Evolutionary conservation across 2,797 vertebrate species (phyloP), one percentile per base, ranked within the genome.

Genomic region (Coregonus sp.): DNA sequence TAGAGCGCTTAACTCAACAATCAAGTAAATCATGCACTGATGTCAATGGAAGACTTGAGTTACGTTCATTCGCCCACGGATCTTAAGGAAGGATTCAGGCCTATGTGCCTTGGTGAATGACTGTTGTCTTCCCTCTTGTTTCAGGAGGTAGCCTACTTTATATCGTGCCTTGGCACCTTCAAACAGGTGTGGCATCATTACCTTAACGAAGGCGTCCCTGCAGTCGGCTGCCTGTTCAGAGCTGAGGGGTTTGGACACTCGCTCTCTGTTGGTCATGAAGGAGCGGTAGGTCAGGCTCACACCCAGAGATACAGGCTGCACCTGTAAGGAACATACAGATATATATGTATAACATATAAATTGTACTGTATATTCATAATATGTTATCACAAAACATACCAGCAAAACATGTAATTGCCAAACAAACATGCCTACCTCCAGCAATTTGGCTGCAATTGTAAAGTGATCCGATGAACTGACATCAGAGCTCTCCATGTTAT

Each of bases 121-220:
- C 4, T 35, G 9, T 15, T 15, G 5, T 33, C 31, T 14, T 33
- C 65, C 65, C 31, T 33, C 29, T 66, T 16, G 31, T 16, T 33
- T 68, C 66, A 35, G 56, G 56, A 2, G n/a, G 18, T 59, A 69
- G 25, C 50, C 7, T n/a, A 47, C 9, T 47, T 9, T 47, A 47
- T 47, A 47, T 63, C 20, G 25, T 25, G 9, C 59, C 25, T 63
- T 63, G 59, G 20, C 59, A 25, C 7, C 59, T 63, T 25, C n/a
- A 63, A 25, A 67, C 31, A 31, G 65, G 65, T 25, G 12, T 14
- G 47, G 40, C 61, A 20, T 12, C 6, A 3, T 35, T 84, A 99
- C 98, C 98, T 99, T 99, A 85, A 95, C 95, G 56, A 99, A 94
- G 73, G 97, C 97, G 5, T 99, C 97, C 83, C 95, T 95, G 63